Evolutionary conservation across 2,797 vertebrate species (phyloP).

Genomic region (Amblyraja radiata): DNA sequence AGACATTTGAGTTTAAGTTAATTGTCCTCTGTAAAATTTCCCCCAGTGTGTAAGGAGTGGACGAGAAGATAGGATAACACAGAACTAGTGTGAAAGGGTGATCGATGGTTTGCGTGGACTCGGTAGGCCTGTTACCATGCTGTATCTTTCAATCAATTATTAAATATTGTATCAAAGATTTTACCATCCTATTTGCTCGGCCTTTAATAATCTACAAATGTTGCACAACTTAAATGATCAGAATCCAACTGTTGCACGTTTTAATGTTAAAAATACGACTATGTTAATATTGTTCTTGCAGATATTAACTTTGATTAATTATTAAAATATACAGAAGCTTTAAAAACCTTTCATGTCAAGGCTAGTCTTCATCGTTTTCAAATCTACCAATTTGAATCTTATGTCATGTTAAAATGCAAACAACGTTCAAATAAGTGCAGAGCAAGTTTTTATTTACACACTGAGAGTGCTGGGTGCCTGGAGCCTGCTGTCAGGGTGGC

Average conservation of each 20-base stretch:
- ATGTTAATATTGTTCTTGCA: neutral
- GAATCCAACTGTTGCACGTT: neutral
- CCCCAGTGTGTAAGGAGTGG: too few species aligned
- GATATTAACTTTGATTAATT: neutral
- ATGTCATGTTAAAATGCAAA: neutral
- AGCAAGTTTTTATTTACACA: too few species aligned
- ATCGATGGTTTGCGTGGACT: too few species aligned
- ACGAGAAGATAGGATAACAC: too few species aligned
- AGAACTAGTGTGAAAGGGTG: too few species aligned
- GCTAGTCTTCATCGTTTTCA: neutral
- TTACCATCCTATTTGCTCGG: neutral
- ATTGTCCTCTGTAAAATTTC: too few species aligned
- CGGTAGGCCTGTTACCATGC: too few species aligned
- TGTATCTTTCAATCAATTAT: neutral
- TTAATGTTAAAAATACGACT: neutral
- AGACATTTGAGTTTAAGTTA: too few species aligned
- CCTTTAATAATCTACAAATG: neutral
- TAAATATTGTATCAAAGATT: neutral
- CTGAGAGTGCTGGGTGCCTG: too few species aligned
- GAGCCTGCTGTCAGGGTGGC: too few species aligned
- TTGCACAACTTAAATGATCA: neutral
- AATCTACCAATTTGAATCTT: neutral
- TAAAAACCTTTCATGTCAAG: neutral
- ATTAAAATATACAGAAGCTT: neutral
- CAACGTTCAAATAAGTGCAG: too few species aligned